Conservation (phyloP, 2,113 vertebrate genomes). For the Lepus europaeus region DNA sequence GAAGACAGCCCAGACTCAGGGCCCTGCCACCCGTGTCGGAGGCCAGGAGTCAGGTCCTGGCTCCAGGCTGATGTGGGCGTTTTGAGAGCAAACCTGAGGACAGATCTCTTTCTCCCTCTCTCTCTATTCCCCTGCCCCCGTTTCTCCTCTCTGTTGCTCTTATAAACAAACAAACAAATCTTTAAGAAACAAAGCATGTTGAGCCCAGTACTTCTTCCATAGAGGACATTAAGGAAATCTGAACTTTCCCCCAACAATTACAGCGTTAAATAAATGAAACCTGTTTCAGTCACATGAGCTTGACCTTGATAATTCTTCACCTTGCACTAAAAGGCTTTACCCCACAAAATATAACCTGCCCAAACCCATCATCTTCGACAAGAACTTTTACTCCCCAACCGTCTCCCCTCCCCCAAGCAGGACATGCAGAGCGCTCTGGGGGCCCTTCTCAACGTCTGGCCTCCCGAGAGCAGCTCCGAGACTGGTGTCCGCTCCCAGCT, state of each 20-base stretch:
- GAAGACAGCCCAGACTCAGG: too few species aligned
- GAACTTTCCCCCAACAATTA: accelerated
- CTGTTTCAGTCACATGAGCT: accelerated
- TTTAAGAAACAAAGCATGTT: too few species aligned
- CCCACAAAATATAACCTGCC: not conserved
- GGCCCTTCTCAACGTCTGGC: accelerated
- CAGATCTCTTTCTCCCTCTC: too few species aligned
- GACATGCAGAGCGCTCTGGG: accelerated
- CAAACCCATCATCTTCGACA: not conserved
- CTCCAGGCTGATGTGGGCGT: too few species aligned
- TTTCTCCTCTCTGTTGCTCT: too few species aligned
- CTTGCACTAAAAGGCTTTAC: not conserved
- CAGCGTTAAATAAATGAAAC: not conserved
- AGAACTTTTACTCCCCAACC: not conserved
- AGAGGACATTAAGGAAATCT: accelerated
- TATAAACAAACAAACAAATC: too few species aligned
- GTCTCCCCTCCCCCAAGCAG: too few species aligned
- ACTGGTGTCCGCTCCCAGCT: not conserved
- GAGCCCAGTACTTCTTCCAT: not conserved
- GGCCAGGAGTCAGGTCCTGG: too few species aligned
- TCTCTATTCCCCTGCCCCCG: too few species aligned
- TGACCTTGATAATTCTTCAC: not conserved
- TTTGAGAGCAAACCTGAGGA: too few species aligned
- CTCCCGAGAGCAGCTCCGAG: too few species aligned
- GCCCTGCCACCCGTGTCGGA: too few species aligned